Evolutionary conservation across 2,888 invertebrate genomes (phyloP).

Genomic region (Tachina lurida): DNA sequence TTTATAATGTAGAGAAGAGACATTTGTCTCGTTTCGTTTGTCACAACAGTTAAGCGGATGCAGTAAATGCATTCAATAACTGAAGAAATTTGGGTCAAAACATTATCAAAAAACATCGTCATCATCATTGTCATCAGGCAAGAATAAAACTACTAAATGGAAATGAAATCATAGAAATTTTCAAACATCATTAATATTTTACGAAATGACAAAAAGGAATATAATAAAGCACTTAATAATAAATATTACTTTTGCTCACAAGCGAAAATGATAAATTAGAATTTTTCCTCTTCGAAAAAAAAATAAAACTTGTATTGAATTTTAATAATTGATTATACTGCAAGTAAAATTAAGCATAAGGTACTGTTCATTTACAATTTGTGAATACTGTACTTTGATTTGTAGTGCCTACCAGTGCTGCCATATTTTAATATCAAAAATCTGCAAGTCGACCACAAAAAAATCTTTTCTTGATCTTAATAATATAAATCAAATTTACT

Average conservation of each 20-base stretch:
- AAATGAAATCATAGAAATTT: conserved; percentile 64
- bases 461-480: too few relatives aligned
- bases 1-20: neutral
- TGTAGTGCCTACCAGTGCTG: too few relatives aligned
- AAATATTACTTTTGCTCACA: conserved; percentile 17
- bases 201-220: conserved; percentile 8
- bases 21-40: conserved; percentile 33
- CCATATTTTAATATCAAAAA: too few relatives aligned
- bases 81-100: conserved; percentile 59
- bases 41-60: conserved; percentile 53
- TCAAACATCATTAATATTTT: conserved; percentile 35
- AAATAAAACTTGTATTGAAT: neutral
- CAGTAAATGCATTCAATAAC: conserved; percentile 41
- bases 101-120: conserved; percentile 50
- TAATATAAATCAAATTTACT: too few relatives aligned
- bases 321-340: too few relatives aligned
- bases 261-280: conserved; percentile 10
- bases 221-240: neutral
- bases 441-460: too few relatives aligned
- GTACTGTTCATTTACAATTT: too few relatives aligned
- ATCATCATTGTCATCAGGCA: conserved; percentile 47
- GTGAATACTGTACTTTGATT: too few relatives aligned
- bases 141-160: conserved; percentile 52
- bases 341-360: too few relatives aligned
- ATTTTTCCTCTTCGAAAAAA: neutral